Conservation (phyloP, 2,113 vertebrate genomes). For the Athene noctua region DNA sequence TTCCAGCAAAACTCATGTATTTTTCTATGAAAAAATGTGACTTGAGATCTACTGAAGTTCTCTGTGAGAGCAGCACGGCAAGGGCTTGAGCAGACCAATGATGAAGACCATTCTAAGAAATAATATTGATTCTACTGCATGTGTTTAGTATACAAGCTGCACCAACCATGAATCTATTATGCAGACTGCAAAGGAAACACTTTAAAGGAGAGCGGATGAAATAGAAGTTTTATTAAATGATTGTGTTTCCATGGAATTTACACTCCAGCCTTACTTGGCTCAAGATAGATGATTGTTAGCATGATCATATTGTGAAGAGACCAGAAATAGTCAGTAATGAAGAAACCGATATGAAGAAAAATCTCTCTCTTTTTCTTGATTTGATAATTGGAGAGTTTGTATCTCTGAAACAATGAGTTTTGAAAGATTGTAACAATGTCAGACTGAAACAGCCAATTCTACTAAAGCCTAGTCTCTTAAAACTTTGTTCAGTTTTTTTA, state of each 20-base stretch:
- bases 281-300: neutral
- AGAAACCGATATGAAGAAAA: neutral
- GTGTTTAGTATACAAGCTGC: neutral
- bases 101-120: neutral
- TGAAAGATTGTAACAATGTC: neutral
- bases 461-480: neutral
- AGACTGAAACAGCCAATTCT: neutral
- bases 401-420: neutral
- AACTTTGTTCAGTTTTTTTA: neutral
- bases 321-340: neutral
- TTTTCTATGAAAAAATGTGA: neutral
- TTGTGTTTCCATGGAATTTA: slow-evolving; percentile 14
- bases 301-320: neutral
- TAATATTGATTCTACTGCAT: neutral
- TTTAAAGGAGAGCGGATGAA: neutral
- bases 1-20: neutral
- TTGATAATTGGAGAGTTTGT: neutral
- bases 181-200: neutral
- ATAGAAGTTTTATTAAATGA: neutral
- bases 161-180: neutral
- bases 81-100: neutral
- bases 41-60: neutral
- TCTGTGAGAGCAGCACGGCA: neutral
- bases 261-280: neutral
- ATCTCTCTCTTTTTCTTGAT: neutral